Percentiles rank a stretch among this genome's conserved stretches.
These are phyloP conservation scores for Ammodytes dubius DNA, from an alignment of 2,113 vertebrate species.

Conservation along the genomic window DNA sequence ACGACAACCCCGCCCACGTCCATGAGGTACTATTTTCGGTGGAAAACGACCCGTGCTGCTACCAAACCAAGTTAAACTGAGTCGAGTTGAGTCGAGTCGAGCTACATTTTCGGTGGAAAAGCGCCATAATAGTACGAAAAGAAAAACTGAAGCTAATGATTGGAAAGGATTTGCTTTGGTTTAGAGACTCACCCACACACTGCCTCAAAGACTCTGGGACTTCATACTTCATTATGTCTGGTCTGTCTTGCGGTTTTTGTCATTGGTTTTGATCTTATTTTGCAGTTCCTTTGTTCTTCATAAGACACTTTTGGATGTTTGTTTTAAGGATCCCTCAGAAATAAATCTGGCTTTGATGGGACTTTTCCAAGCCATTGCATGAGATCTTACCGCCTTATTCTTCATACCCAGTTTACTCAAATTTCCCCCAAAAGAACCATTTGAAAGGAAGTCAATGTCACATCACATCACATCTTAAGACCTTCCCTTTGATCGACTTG, in stretches of 20 bases:
- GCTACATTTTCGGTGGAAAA: too few species aligned
- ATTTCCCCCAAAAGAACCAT: slow-evolving; percentile 29
- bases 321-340: slow-evolving; percentile 37
- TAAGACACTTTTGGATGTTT: slow-evolving; percentile 47
- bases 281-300: slow-evolving; percentile 39
- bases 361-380: slow-evolving; percentile 12
- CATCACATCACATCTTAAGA: slow-evolving; percentile 20
- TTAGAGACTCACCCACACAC: slow-evolving; percentile 7
- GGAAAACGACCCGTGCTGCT: too few species aligned
- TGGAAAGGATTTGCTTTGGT: slow-evolving; percentile 44
- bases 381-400: slow-evolving; percentile 6
- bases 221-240: slow-evolving; percentile 30
- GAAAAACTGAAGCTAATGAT: slow-evolving; percentile 48
- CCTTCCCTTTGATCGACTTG: slow-evolving; percentile 4
- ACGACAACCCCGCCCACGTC: too few species aligned
- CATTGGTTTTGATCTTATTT: slow-evolving; percentile 33
- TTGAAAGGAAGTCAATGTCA: slow-evolving; percentile 33
- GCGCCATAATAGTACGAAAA: slow-evolving; percentile 27
- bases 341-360: slow-evolving; percentile 31
- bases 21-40: too few species aligned
- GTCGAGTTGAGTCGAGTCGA: too few species aligned
- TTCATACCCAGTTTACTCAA: slow-evolving; percentile 9
- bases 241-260: slow-evolving; percentile 48
- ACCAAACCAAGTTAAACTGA: too few species aligned
- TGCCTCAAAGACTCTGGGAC: background rate